A percentile compares a stretch with the other conserved stretches of the same genome.
phyloP scores from a whole-genome alignment of 2,888 invertebrate species.

The Cryptus viduatorius region DNA sequence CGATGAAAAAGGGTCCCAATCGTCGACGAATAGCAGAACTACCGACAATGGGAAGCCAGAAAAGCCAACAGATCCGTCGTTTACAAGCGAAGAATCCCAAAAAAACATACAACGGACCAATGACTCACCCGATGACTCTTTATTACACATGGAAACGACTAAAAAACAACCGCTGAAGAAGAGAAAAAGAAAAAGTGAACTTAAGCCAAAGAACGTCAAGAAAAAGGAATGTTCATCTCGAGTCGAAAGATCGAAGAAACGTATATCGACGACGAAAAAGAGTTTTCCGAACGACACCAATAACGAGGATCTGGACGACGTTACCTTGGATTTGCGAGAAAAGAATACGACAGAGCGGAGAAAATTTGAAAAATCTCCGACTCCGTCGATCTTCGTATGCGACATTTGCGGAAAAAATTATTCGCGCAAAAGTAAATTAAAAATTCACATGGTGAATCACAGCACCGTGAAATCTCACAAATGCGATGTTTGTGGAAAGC shows the following conservation, averaged over 20 bases:
- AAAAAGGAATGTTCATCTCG: not conserved
- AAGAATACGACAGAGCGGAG: not conserved
- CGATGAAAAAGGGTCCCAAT: not conserved
- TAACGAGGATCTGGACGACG: constrained; percentile 35
- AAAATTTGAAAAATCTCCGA: not conserved
- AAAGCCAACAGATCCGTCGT: not conserved
- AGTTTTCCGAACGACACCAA: not conserved
- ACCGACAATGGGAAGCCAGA: not conserved
- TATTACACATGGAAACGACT: not conserved
- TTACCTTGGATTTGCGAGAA: constrained; percentile 1
- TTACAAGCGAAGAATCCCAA: not conserved
- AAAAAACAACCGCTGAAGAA: not conserved
- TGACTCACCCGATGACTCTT: not conserved
- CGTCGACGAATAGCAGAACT: not conserved
- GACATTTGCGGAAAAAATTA: constrained; percentile 44
- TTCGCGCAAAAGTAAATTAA: constrained; percentile 28
- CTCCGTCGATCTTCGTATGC: constrained; percentile 40
- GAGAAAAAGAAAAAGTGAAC: not conserved
- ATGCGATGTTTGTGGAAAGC: constrained; percentile 74
- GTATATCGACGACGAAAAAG: not conserved
- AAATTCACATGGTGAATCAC: constrained; percentile 55
- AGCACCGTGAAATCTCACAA: constrained; percentile 67
- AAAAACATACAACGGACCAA: not conserved
- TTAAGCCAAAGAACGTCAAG: not conserved
- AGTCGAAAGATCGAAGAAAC: not conserved